These are phyloP conservation scores for Phrynocephalus guinanensis DNA, from an alignment of 2,797 vertebrate species.

Conservation along the genomic window DNA sequence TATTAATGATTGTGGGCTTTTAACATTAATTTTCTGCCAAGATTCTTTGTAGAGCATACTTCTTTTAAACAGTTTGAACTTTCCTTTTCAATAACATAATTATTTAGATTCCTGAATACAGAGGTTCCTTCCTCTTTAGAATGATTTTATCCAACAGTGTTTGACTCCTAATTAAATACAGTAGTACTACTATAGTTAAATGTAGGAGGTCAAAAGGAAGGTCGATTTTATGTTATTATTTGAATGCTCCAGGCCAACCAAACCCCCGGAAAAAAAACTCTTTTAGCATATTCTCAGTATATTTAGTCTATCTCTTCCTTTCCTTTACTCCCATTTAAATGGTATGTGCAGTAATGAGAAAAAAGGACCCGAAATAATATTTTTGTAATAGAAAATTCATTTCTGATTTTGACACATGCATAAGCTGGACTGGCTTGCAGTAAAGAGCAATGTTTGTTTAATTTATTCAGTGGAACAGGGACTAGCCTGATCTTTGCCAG, in stretches of 20 bases:
- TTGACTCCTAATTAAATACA: slow-evolving; percentile 26
- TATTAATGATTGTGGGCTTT: slow-evolving; percentile 39
- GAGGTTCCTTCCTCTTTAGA: slow-evolving; percentile 16
- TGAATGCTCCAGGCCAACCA: background rate
- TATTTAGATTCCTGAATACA: background rate
- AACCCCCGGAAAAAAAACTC: background rate
- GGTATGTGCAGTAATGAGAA: background rate
- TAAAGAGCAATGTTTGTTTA: background rate
- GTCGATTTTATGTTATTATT: too few relatives aligned
- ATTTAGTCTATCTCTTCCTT: background rate
- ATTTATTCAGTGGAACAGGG: background rate
- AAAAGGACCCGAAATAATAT: background rate
- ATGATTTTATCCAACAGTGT: background rate
- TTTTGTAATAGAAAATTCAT: background rate
- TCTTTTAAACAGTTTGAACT: slow-evolving; percentile 22
- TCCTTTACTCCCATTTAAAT: background rate
- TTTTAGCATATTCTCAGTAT: background rate
- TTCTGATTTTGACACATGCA: background rate
- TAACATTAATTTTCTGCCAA: slow-evolving; percentile 35
- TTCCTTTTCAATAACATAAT: background rate
- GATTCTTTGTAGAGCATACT: slow-evolving; percentile 9
- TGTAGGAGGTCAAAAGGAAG: background rate
- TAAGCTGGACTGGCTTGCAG: background rate
- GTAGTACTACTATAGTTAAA: slow-evolving; percentile 21
- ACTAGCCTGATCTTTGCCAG: background rate